Evolutionary conservation across 1,140 invertebrate genomes (phyloP).

Genomic region (Telenomus remus): DNA sequence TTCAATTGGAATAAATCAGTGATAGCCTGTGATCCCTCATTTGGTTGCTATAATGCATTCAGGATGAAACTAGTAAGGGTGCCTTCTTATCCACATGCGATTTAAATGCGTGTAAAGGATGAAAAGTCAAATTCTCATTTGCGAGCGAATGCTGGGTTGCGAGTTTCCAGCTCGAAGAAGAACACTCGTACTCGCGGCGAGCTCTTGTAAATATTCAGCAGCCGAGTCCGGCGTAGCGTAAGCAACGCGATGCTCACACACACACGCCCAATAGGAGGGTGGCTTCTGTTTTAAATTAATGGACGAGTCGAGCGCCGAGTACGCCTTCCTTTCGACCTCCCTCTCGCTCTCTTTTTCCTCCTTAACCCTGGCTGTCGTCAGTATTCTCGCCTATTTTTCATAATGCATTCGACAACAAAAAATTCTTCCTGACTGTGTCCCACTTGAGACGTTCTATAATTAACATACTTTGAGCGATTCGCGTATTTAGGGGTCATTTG

Average conservation of each 20-base stretch:
- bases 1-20: no score
- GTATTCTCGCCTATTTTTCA: constrained; percentile 40
- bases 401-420: constrained; percentile 51
- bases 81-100: no score
- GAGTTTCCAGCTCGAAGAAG: constrained; percentile 59
- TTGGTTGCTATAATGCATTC: background rate
- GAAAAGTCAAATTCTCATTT: constrained; percentile 52
- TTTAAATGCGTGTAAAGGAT: constrained; percentile 1
- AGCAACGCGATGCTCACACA: constrained; percentile 38
- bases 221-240: constrained; percentile 43
- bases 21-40: no score
- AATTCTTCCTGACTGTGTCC: constrained; percentile 33
- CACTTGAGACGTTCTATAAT: constrained; percentile 49
- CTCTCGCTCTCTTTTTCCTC: constrained; percentile 8
- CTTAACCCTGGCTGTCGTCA: background rate
- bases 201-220: constrained; percentile 62
- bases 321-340: background rate
- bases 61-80: no score
- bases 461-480: constrained; percentile 52
- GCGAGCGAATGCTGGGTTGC: constrained; percentile 46
- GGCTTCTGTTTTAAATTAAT: constrained; percentile 52
- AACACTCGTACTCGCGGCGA: constrained; percentile 55
- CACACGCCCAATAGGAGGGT: constrained; percentile 17
- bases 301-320: constrained; percentile 25
- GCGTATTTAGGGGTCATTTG: constrained; percentile 53